A percentile compares a stretch with the other conserved stretches of the same genome.
Evolutionary conservation across 2,888 invertebrate species (phyloP).

Genomic region (Nymphalis c-album): DNA sequence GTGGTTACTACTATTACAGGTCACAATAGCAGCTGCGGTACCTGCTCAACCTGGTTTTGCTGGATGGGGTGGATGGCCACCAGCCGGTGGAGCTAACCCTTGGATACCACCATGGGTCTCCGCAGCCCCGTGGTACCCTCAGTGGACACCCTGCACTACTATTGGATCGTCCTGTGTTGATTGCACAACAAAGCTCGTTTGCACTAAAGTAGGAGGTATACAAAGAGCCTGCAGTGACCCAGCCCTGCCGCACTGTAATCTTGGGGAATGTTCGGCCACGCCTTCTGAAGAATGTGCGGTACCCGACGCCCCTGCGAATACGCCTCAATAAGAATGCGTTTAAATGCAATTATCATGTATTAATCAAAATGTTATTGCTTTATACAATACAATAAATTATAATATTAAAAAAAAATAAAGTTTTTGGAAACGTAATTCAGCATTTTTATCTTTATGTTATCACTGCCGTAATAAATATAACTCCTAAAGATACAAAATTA

Average conservation of each 20-base stretch:
- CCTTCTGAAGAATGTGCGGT: conserved; percentile 62
- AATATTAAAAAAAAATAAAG: too few relatives aligned
- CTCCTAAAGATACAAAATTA: too few relatives aligned
- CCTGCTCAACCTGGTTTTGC: conserved; percentile 48
- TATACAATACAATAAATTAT: too few relatives aligned
- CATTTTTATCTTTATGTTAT: too few relatives aligned
- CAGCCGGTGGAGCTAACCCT: conserved; percentile 54
- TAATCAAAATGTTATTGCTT: neutral
- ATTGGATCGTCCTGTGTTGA: conserved; percentile 62
- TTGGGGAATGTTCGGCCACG: conserved; percentile 73
- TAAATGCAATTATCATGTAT: neutral
- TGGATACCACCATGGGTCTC: conserved; percentile 73
- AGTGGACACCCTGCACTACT: conserved; percentile 64
- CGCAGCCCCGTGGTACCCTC: conserved; percentile 65
- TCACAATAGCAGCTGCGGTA: conserved; percentile 57
- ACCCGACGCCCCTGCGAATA: conserved; percentile 32
- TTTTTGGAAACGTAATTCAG: too few relatives aligned
- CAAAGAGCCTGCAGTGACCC: conserved; percentile 66
- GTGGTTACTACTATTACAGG: conserved; percentile 46
- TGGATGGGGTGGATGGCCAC: conserved; percentile 41
- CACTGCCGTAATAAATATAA: too few relatives aligned
- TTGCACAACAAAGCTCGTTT: conserved; percentile 64
- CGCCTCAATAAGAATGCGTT: conserved; percentile 30
- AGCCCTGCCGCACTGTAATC: conserved; percentile 68
- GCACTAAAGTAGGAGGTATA: conserved; percentile 69